Conservation (phyloP, 2,113 vertebrate species). For the Lepidothrix coronata region DNA sequence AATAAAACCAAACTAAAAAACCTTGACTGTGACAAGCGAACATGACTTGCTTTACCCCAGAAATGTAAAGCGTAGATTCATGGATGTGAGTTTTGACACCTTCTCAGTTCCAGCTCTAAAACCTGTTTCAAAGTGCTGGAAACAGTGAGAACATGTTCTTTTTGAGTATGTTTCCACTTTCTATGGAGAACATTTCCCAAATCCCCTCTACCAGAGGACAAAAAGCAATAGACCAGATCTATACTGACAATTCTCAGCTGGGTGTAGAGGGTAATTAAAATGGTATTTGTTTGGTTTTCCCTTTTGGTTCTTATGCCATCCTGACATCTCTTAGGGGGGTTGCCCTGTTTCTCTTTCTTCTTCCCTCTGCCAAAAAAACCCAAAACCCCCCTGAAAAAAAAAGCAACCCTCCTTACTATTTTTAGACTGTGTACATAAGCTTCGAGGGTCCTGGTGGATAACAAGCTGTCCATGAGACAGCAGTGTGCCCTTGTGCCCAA, state of each 20-base stretch:
- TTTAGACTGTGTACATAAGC: not conserved
- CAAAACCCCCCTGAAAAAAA: not conserved
- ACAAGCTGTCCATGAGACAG: not conserved
- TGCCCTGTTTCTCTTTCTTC: not conserved
- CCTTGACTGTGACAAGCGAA: not conserved
- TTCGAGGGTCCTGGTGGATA: not conserved
- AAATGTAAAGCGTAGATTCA: not conserved
- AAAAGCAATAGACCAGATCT: not conserved
- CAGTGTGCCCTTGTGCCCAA: not conserved
- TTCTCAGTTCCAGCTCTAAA: not conserved
- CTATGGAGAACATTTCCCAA: not conserved
- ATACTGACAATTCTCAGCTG: not conserved
- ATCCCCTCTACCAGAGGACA: not conserved
- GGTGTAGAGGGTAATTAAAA: not conserved
- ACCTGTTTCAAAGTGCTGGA: not conserved
- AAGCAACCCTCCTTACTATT: not conserved
- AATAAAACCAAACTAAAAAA: too few species aligned
- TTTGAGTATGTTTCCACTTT: not conserved
- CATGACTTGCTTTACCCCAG: not conserved
- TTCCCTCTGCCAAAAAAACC: accelerated
- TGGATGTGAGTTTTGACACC: not conserved
- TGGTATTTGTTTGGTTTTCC: not conserved
- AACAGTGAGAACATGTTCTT: not conserved
- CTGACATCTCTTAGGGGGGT: not conserved
- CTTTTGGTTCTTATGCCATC: not conserved